phyloP scores from a whole-genome alignment of 92 coral and sea anemone genomes.

The Palythoa heliodiscus region DNA sequence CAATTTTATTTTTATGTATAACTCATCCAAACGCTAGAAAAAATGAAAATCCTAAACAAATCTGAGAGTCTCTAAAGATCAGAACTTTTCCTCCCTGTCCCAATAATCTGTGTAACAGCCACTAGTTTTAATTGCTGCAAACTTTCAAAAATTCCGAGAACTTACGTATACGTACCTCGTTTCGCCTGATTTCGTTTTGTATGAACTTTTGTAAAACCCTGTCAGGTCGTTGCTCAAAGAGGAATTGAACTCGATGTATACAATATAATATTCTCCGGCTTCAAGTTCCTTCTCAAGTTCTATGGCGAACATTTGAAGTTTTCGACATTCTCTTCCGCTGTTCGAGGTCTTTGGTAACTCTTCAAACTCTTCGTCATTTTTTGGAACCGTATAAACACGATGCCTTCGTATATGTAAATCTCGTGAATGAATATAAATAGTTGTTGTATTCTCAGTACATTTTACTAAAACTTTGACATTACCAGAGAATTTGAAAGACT shows the following conservation, averaged over 20 bases:
- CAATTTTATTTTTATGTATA: no score
- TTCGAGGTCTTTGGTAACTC: slow-evolving; percentile 1
- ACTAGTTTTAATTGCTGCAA: no score
- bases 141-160: background rate
- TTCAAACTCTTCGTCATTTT: slow-evolving; percentile 2
- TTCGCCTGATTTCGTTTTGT: slow-evolving; percentile 66
- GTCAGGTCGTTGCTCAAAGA: slow-evolving; percentile 66
- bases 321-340: slow-evolving; percentile 41
- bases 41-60: no score
- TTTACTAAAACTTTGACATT: slow-evolving; percentile 59
- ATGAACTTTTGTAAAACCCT: slow-evolving; percentile 91
- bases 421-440: slow-evolving; percentile 72
- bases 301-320: slow-evolving; percentile 66
- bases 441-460: slow-evolving; percentile 60
- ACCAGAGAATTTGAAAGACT: slow-evolving; percentile 75
- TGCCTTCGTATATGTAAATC: slow-evolving; percentile 36
- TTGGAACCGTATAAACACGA: slow-evolving; percentile 33
- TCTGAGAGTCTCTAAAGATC: no score
- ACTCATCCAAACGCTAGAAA: no score
- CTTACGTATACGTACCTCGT: slow-evolving; percentile 55
- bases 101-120: no score
- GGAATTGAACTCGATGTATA: slow-evolving; percentile 60
- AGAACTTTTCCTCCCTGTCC: no score
- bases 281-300: slow-evolving; percentile 53
- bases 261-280: slow-evolving; percentile 49